phyloP scores from a whole-genome alignment of 2,888 invertebrate species.

The Capitulum mitella region DNA sequence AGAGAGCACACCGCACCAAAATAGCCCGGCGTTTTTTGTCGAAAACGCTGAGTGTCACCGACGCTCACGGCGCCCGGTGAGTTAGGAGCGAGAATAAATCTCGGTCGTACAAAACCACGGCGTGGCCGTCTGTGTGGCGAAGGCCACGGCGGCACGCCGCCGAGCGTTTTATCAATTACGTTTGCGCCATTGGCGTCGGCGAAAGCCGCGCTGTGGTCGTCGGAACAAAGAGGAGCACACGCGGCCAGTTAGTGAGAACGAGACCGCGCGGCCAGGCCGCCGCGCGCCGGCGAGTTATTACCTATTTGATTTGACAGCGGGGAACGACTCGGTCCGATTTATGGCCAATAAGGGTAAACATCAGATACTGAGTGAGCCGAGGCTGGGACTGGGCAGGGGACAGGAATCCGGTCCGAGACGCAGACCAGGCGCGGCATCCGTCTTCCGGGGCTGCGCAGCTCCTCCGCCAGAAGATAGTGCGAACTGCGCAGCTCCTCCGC shows the following conservation, averaged over 20 bases:
- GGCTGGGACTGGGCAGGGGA: background rate
- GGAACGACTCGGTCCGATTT: background rate
- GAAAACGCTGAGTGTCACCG: background rate
- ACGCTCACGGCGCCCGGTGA: background rate
- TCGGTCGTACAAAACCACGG: background rate
- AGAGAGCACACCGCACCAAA: background rate
- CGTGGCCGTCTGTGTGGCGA: background rate
- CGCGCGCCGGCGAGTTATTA: slow-evolving; percentile 5
- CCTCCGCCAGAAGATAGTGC: too few species aligned
- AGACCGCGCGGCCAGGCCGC: background rate
- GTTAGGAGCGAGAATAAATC: slow-evolving; percentile 6
- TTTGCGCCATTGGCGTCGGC: slow-evolving; percentile 11
- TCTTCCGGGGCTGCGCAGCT: too few species aligned
- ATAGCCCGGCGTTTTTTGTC: background rate
- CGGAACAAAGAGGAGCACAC: slow-evolving; percentile 3
- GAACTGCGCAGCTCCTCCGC: too few species aligned
- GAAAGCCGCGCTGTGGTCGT: background rate
- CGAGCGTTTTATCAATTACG: slow-evolving; percentile 18
- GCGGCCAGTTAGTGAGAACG: background rate
- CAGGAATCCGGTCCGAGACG: background rate
- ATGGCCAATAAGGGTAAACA: slow-evolving; percentile 21
- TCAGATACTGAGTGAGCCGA: background rate
- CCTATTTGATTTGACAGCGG: slow-evolving; percentile 18
- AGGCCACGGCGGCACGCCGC: background rate
- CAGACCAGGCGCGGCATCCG: too few species aligned